phyloP scores from a whole-genome alignment of 2,113 vertebrate species.

The Urocolius indicus region DNA sequence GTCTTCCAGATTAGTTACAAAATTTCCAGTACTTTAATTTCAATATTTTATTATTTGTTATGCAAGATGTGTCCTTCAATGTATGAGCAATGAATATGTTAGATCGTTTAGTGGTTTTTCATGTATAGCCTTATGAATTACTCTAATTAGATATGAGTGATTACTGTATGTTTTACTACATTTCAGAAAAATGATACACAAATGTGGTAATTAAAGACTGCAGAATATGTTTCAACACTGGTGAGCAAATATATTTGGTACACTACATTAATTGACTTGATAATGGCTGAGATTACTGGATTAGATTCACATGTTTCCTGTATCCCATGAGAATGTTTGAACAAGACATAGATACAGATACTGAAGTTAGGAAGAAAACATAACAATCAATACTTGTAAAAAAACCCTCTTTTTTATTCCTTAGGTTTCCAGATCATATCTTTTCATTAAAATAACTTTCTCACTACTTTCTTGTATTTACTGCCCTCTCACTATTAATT shows the following conservation, averaged over 20 bases:
- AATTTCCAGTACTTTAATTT: not conserved
- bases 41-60: not conserved
- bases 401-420: not conserved
- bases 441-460: not conserved
- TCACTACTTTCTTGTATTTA: not conserved
- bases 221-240: not conserved
- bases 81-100: not conserved
- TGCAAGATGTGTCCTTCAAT: not conserved
- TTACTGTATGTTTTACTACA: not conserved
- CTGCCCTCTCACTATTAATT: not conserved
- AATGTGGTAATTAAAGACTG: constrained; percentile 6
- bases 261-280: not conserved
- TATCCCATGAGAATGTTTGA: not conserved
- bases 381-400: not conserved
- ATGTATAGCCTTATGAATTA: not conserved
- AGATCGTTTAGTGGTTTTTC: not conserved
- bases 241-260: not conserved
- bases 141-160: not conserved
- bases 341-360: not conserved
- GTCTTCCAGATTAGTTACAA: not conserved
- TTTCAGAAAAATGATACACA: not conserved
- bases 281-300: not conserved
- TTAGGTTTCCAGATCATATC: not conserved
- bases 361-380: not conserved
- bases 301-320: not conserved